Conservation (phyloP, 2,113 vertebrate species). For the Anser brachyrhynchus region DNA sequence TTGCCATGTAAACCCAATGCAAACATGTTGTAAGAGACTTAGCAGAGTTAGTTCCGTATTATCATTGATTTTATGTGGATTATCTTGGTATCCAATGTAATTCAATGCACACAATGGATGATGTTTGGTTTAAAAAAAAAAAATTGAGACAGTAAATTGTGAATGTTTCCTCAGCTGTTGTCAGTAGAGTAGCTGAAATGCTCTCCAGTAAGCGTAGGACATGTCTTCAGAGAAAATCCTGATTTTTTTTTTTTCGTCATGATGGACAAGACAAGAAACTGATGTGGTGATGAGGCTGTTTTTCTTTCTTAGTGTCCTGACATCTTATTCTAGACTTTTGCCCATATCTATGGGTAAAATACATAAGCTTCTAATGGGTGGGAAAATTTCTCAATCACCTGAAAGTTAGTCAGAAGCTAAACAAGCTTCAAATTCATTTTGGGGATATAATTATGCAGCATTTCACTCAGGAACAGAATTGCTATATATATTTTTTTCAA, state of each 20-base stretch:
- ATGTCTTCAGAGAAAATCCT: background rate
- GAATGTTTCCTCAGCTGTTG: slow-evolving; percentile 14
- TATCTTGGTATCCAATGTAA: background rate
- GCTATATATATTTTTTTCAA: background rate
- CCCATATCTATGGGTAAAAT: background rate
- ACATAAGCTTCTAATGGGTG: background rate
- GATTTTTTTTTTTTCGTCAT: background rate
- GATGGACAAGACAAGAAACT: background rate
- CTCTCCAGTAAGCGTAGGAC: slow-evolving; percentile 1
- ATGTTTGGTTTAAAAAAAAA: background rate
- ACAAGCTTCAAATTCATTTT: background rate
- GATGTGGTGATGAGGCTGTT: background rate
- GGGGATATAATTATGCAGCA: background rate
- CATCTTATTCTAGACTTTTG: background rate
- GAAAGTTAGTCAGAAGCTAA: background rate
- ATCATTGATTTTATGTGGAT: background rate
- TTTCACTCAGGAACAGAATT: background rate
- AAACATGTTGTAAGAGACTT: background rate
- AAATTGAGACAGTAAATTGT: background rate
- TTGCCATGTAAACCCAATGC: too few relatives aligned
- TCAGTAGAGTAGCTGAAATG: slow-evolving; percentile 8
- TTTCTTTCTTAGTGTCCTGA: background rate
- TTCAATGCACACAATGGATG: background rate
- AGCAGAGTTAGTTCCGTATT: background rate
- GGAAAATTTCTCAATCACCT: background rate